Percentiles rank a stretch among this genome's conserved stretches.
These are phyloP conservation scores for Pteropus rufus DNA, from an alignment of 2,797 vertebrate species.

Conservation along the genomic window DNA sequence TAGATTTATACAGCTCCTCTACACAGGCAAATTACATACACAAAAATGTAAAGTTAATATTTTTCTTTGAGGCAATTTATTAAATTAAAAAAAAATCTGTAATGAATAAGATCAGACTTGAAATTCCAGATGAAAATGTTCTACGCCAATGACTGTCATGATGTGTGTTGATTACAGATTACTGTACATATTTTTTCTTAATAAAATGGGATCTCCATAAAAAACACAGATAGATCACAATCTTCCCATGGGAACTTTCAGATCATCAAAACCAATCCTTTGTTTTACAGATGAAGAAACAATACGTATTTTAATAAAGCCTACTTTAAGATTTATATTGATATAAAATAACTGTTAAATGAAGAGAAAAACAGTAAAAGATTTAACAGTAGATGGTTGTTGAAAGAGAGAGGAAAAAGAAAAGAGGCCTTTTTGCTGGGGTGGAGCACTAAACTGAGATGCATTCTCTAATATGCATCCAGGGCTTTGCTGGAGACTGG, in stretches of 20 bases:
- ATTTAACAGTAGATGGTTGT: neutral
- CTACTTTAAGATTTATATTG: conserved; percentile 6
- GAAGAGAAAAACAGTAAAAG: neutral
- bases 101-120: conserved; percentile 35
- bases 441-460: neutral
- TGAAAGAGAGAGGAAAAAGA: neutral
- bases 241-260: neutral
- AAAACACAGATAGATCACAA: conserved; percentile 3
- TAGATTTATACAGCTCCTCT: neutral
- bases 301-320: conserved; percentile 37
- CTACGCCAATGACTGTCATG: neutral
- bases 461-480: neutral
- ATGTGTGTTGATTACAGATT: neutral
- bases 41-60: neutral
- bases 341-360: neutral
- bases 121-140: conserved; percentile 37
- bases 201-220: conserved; percentile 31
- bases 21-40: conserved; percentile 8
- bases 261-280: conserved; percentile 5
- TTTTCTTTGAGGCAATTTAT: conserved; percentile 24
- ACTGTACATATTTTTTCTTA: neutral
- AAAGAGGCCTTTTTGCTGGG: neutral
- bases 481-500: neutral
- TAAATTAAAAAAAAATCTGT: neutral
- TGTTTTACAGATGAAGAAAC: conserved; percentile 44